phyloP scores from a whole-genome alignment of 2,888 invertebrate genomes.

The Sthenelais limicola region DNA sequence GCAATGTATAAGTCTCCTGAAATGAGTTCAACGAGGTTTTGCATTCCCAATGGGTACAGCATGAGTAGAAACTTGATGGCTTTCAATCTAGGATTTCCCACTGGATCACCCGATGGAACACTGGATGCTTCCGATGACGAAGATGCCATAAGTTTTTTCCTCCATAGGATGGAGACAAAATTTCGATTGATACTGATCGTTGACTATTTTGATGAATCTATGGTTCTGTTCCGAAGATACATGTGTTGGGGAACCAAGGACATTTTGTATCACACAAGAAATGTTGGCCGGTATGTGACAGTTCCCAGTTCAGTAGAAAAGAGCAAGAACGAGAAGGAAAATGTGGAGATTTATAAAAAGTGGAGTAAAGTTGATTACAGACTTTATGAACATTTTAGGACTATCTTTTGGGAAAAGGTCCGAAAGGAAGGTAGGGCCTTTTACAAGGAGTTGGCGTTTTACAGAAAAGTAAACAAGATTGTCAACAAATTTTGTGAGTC shows the following conservation, averaged over 20 bases:
- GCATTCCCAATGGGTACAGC: conserved; percentile 66
- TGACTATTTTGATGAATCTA: conserved; percentile 69
- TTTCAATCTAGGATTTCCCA: conserved; percentile 66
- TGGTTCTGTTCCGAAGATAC: conserved; percentile 64
- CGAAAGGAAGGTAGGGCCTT: conserved; percentile 56
- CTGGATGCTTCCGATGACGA: conserved; percentile 53
- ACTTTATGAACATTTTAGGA: conserved; percentile 66
- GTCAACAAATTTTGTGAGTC: conserved; percentile 39
- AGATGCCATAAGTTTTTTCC: conserved; percentile 54
- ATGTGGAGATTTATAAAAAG: conserved; percentile 56
- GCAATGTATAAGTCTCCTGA: conserved; percentile 56
- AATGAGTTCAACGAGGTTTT: conserved; percentile 50
- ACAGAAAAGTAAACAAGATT: conserved; percentile 14
- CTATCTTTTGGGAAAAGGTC: conserved; percentile 63
- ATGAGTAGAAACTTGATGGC: conserved; percentile 65
- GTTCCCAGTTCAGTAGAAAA: no score
- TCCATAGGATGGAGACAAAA: conserved; percentile 57
- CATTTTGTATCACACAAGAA: conserved; percentile 62
- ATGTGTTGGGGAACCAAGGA: conserved; percentile 70
- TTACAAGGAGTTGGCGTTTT: conserved; percentile 47
- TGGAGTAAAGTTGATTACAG: conserved; percentile 64
- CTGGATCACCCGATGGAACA: conserved; percentile 61
- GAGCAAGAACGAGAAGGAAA: conserved; percentile 46
- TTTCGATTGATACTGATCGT: conserved; percentile 67
- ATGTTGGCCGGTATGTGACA: conserved; percentile 52